Percentiles rank a stretch among this genome's conserved stretches.
Evolutionary conservation across 2,797 vertebrate genomes (phyloP).

Genomic region (Platyrinchus mystaceus): DNA sequence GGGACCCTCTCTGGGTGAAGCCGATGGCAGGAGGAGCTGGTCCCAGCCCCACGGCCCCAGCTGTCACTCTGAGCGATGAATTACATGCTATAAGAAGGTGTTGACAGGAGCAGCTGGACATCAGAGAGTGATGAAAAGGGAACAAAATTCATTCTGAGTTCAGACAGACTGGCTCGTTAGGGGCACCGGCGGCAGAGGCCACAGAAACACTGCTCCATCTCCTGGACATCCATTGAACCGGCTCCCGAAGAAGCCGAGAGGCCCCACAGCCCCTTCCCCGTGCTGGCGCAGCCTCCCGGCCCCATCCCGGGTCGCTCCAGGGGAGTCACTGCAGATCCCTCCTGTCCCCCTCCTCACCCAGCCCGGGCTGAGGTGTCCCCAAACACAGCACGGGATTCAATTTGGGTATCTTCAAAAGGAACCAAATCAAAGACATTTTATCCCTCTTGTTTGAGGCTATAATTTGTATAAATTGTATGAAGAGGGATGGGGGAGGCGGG

Average conservation of each 20-base stretch:
- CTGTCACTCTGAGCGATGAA: conserved; percentile 93
- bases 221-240: conserved; percentile 58
- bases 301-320: background rate
- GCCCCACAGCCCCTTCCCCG: background rate
- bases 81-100: conserved; percentile 95
- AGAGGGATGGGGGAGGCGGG: background rate
- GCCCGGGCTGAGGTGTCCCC: background rate
- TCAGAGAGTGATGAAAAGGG: conserved; percentile 93
- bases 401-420: background rate
- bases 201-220: conserved; percentile 71
- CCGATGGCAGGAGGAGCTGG: conserved; percentile 88
- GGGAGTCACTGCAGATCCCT: background rate
- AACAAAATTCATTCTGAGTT: conserved; percentile 90
- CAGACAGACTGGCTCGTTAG: conserved; percentile 85
- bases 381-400: background rate
- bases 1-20: conserved; percentile 80
- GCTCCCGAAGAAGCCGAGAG: background rate
- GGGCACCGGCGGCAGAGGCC: conserved; percentile 59
- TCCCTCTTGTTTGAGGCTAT: conserved; percentile 17
- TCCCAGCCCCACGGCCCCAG: conserved; percentile 89
- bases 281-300: background rate
- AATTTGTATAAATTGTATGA: conserved; percentile 24
- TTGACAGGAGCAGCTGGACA: conserved; percentile 99
- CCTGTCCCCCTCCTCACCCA: background rate
- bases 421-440: conserved; percentile 16